phyloP scores from a whole-genome alignment of 2,797 vertebrate species.

The Gymnoscopelus microlampas region DNA sequence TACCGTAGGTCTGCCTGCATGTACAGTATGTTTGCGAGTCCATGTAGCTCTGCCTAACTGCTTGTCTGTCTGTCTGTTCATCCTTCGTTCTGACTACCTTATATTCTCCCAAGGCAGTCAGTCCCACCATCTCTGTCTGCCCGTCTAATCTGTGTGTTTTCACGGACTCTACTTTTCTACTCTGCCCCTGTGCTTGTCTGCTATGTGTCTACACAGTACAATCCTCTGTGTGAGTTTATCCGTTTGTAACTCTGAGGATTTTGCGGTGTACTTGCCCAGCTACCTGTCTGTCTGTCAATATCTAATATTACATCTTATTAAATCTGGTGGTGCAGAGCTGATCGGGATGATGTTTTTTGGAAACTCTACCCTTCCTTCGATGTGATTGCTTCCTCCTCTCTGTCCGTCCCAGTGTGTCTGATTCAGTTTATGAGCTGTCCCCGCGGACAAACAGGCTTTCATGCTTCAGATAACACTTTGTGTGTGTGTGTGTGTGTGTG shows the following conservation, averaged over 20 bases:
- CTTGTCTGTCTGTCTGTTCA: neutral
- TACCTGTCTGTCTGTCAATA: neutral
- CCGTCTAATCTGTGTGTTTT: neutral
- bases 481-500: slow-evolving; percentile 28
- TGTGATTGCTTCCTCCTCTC: slow-evolving; percentile 58
- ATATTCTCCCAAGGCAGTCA: neutral
- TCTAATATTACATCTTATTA: slow-evolving; percentile 50
- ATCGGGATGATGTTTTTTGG: slow-evolving; percentile 54
- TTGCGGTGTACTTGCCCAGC: neutral
- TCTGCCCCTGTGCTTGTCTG: neutral
- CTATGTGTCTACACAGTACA: too few species aligned
- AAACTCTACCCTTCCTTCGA: slow-evolving; percentile 41
- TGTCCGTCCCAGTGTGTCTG: slow-evolving; percentile 55
- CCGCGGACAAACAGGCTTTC: slow-evolving; percentile 57
- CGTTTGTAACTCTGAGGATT: neutral
- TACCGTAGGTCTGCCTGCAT: too few species aligned
- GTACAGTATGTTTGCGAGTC: too few species aligned
- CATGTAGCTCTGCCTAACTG: neutral
- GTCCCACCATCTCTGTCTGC: neutral
- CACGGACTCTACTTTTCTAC: neutral
- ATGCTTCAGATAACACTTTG: slow-evolving; percentile 38
- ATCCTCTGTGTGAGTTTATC: neutral
- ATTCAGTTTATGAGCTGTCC: slow-evolving; percentile 64
- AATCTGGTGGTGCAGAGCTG: slow-evolving; percentile 54
- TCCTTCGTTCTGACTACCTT: neutral